These are phyloP conservation scores for Philaethria dido DNA, from an alignment of 2,888 invertebrate species.

Conservation along the genomic window DNA sequence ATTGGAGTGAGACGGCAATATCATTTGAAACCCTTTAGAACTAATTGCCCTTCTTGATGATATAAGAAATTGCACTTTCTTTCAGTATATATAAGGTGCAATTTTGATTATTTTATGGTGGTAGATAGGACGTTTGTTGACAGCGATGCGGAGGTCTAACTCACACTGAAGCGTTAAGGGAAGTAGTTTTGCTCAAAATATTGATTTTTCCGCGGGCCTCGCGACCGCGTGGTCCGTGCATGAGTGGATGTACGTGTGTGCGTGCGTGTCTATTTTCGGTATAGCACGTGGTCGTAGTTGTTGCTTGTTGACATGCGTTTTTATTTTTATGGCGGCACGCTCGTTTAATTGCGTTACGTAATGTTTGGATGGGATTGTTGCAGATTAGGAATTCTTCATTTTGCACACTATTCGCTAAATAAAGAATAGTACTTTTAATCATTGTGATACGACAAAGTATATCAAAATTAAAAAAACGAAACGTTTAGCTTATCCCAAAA, in stretches of 20 bases:
- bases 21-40: constrained; percentile 66
- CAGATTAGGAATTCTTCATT: constrained; percentile 27
- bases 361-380: constrained; percentile 51
- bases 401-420: constrained; percentile 14
- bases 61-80: constrained; percentile 69
- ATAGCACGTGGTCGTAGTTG: constrained; percentile 80
- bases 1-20: constrained; percentile 77
- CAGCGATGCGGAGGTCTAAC: constrained; percentile 53
- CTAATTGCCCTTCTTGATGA: constrained; percentile 68
- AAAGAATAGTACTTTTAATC: neutral
- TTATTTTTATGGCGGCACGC: constrained; percentile 75
- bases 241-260: constrained; percentile 52
- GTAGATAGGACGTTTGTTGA: constrained; percentile 55
- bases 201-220: constrained; percentile 80
- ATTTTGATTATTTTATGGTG: constrained; percentile 55
- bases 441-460: neutral
- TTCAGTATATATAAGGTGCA: constrained; percentile 63
- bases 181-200: constrained; percentile 84
- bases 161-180: constrained; percentile 75
- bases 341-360: constrained; percentile 71
- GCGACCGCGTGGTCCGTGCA: constrained; percentile 59
- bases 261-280: constrained; percentile 77
- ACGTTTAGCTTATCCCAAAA: neutral
- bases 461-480: neutral
- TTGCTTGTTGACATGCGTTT: constrained; percentile 81